phyloP scores from a whole-genome alignment of 2,888 invertebrate species.

The Drosophila birchii region DNA sequence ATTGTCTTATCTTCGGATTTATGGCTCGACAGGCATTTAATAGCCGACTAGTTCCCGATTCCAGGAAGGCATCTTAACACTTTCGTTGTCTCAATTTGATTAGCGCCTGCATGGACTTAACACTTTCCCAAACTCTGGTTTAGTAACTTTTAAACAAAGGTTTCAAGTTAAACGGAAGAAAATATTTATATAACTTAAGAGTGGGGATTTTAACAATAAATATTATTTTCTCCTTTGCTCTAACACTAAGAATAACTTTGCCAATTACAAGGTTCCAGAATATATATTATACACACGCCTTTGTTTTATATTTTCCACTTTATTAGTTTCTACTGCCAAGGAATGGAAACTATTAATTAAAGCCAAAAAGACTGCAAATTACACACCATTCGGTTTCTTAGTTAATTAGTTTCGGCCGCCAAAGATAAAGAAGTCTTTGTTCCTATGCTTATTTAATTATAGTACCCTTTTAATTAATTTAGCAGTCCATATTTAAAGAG shows the following conservation, averaged over 20 bases:
- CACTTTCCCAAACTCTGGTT: conserved; percentile 1
- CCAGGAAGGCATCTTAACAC: conserved; percentile 67
- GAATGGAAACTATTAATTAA: background rate
- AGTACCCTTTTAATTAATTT: background rate
- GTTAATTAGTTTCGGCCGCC: background rate
- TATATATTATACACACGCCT: background rate
- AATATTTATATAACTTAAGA: background rate
- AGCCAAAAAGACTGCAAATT: background rate
- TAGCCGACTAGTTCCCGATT: conserved; percentile 35
- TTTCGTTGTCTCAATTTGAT: conserved; percentile 67
- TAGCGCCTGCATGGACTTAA: conserved; percentile 35
- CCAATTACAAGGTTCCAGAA: background rate
- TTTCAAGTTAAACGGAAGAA: conserved; percentile 1
- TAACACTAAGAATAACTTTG: background rate
- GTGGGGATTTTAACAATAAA: background rate
- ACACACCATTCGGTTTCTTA: background rate
- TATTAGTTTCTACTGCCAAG: background rate
- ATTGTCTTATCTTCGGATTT: conserved; percentile 49
- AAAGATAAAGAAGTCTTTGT: background rate
- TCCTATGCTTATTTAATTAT: background rate
- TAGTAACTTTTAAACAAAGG: conserved; percentile 2
- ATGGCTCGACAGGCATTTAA: conserved; percentile 42
- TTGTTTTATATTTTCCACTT: background rate
- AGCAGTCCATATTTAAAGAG: background rate
- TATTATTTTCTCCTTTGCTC: background rate